Conservation (phyloP, 2,113 vertebrate genomes). For the Phoxinus phoxinus region DNA sequence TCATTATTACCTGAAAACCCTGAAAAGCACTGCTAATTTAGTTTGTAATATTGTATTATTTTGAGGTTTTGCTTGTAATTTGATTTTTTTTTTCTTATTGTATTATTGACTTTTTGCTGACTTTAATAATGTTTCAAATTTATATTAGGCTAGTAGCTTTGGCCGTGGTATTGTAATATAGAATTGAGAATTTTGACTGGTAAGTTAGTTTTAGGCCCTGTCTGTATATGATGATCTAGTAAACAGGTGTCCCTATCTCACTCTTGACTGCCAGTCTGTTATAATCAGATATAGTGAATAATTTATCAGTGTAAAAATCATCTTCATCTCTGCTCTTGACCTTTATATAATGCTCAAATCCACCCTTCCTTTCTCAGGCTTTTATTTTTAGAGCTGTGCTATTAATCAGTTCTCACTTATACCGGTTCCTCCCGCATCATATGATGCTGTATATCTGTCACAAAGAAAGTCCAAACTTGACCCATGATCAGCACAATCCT, state of each 20-base stretch:
- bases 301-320: neutral
- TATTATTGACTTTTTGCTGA: no score
- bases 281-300: constrained; percentile 16
- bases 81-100: no score
- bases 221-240: neutral
- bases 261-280: neutral
- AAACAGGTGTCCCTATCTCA: constrained; percentile 1
- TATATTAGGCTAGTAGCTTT: no score
- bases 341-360: constrained; percentile 1
- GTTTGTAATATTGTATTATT: no score
- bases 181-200: no score
- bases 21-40: no score
- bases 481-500: neutral
- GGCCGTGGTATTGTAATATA: no score
- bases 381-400: constrained; percentile 42
- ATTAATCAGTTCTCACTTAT: constrained; percentile 27
- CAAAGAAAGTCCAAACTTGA: neutral
- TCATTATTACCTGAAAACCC: no score
- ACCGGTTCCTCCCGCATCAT: neutral
- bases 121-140: no score
- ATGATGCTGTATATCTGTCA: constrained; percentile 15
- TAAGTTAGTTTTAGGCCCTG: neutral
- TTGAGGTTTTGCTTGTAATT: no score
- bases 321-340: neutral
- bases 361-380: constrained; percentile 30